Conservation (phyloP, 2,888 invertebrate species). For the Gastracanthus pulcherrimus region DNA sequence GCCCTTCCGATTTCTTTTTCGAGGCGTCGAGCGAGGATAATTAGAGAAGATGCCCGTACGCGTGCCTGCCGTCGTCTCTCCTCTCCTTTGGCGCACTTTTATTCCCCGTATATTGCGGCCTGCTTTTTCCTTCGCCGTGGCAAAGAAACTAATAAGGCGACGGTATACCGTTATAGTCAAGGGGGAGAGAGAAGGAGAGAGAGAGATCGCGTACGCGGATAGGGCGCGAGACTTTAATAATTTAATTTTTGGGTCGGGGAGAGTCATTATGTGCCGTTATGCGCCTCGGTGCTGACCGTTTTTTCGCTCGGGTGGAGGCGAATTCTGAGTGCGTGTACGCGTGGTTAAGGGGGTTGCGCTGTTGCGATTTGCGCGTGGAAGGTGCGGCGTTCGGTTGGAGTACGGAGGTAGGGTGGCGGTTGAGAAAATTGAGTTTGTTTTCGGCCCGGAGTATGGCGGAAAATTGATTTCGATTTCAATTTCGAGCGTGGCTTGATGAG, state of each 20-base stretch:
- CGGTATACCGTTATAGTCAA: background rate
- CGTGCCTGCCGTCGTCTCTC: conserved; percentile 4
- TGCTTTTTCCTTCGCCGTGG: background rate
- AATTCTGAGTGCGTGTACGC: too few relatives aligned
- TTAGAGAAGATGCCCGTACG: conserved; percentile 63
- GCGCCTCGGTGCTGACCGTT: background rate
- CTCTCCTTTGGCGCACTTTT: conserved; percentile 27
- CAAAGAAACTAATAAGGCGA: background rate
- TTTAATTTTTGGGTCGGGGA: background rate
- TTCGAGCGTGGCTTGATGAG: background rate
- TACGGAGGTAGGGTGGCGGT: background rate
- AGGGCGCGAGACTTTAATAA: conserved; percentile 11
- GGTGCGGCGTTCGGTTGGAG: background rate
- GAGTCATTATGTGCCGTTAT: background rate
- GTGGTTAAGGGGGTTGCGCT: conserved; percentile 1
- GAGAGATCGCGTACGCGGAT: background rate
- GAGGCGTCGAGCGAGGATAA: conserved; percentile 61
- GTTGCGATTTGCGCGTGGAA: background rate
- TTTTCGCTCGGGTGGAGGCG: background rate
- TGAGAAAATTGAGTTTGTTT: background rate
- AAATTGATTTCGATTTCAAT: background rate
- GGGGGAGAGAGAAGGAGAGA: too few relatives aligned
- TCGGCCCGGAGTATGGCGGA: background rate
- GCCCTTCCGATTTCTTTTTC: conserved; percentile 64
- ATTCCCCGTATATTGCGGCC: background rate